phyloP scores from a whole-genome alignment of 1,140 invertebrate genomes.

The Mamestra configurata region DNA sequence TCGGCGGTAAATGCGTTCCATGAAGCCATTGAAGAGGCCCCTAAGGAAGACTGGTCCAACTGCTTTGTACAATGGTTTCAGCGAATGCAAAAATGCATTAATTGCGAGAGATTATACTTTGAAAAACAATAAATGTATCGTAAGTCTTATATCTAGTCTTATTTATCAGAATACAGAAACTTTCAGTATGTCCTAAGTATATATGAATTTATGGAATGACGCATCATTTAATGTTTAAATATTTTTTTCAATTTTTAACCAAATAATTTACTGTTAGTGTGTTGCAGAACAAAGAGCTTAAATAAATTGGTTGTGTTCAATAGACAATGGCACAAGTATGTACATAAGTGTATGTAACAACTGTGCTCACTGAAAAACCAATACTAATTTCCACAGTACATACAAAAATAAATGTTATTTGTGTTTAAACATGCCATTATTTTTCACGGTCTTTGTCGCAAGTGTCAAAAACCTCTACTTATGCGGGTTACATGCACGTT shows the following conservation, averaged over 20 bases:
- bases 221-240: constrained; percentile 12
- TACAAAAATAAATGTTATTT: constrained; percentile 42
- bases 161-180: too few relatives aligned
- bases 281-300: neutral
- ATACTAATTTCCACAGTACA: constrained; percentile 20
- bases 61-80: too few relatives aligned
- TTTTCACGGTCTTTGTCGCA: constrained; percentile 53
- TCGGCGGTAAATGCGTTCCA: too few relatives aligned
- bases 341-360: constrained; percentile 31
- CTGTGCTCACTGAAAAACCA: constrained; percentile 33
- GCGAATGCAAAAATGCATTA: too few relatives aligned
- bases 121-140: too few relatives aligned
- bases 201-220: neutral
- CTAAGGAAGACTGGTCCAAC: too few relatives aligned
- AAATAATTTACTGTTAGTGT: neutral
- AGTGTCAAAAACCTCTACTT: constrained; percentile 70
- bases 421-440: constrained; percentile 41
- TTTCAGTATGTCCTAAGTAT: too few relatives aligned
- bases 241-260: neutral
- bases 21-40: too few relatives aligned
- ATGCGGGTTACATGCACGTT: constrained; percentile 68
- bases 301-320: neutral
- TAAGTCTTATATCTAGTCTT: too few relatives aligned
- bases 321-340: constrained; percentile 9
- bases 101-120: too few relatives aligned